These are phyloP conservation scores for Melanotaenia parkinsoni DNA, from an alignment of 2,797 vertebrate genomes.

Conservation along the genomic window DNA sequence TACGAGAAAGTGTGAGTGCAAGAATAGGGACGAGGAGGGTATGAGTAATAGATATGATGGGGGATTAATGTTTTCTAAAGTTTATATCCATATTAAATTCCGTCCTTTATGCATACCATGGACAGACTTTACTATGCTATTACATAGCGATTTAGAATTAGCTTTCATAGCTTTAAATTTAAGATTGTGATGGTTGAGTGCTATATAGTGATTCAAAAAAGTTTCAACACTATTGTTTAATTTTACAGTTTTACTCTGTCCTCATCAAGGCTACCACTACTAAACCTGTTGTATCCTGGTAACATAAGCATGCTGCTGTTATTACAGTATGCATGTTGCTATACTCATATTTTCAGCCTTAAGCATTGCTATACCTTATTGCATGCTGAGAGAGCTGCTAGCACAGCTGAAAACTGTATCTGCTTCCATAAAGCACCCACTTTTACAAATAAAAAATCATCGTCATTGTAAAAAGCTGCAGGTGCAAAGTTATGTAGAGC, in stretches of 20 bases:
- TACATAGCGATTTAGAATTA: neutral
- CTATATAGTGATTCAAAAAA: slow-evolving; percentile 5
- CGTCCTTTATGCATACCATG: slow-evolving; percentile 13
- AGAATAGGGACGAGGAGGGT: slow-evolving; percentile 13
- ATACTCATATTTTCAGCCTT: slow-evolving; percentile 3
- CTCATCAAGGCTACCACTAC: neutral
- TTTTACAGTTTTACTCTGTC: neutral
- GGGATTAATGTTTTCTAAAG: slow-evolving; percentile 43
- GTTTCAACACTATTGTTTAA: neutral
- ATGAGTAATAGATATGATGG: slow-evolving; percentile 37
- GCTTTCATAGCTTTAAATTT: slow-evolving; percentile 15
- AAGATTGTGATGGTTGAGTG: neutral
- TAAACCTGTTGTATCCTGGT: neutral
- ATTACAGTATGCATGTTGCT: neutral
- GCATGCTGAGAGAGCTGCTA: neutral
- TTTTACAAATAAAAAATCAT: slow-evolving; percentile 1
- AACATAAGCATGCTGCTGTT: neutral
- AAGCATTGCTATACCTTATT: neutral
- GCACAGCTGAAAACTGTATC: neutral
- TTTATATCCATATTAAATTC: slow-evolving; percentile 35
- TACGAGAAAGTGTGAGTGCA: slow-evolving; percentile 17
- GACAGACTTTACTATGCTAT: neutral
- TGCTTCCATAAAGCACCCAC: neutral
- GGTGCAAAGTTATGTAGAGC: neutral
- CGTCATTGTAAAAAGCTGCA: neutral